A percentile compares a stretch with the other conserved stretches of the same genome.
Conservation (phyloP, 2,888 invertebrate genomes). For the Eurytoma californica region DNA sequence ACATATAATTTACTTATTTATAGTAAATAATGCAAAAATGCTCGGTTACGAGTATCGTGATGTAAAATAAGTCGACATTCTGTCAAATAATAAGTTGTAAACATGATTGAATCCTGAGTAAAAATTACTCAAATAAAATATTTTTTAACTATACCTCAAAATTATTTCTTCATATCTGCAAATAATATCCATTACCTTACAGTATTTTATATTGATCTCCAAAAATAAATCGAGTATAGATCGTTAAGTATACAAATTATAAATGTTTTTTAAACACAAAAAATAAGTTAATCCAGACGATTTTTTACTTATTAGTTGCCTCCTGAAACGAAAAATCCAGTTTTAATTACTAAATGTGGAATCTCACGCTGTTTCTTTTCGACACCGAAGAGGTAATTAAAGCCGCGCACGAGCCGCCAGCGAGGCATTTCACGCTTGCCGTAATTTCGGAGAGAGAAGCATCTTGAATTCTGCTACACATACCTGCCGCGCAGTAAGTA, state of each 20-base stretch:
- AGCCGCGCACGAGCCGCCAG: not conserved
- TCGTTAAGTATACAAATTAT: not conserved
- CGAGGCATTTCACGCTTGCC: constrained; percentile 30
- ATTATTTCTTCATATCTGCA: not conserved
- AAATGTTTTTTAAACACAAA: not conserved
- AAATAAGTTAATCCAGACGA: too few species aligned
- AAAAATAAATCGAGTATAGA: too few species aligned
- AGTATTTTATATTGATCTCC: not conserved
- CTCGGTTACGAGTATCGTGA: constrained; percentile 42
- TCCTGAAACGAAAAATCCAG: too few species aligned
- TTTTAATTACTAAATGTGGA: too few species aligned
- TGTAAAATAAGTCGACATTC: constrained; percentile 31
- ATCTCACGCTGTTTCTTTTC: too few species aligned
- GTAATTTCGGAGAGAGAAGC: constrained; percentile 45
- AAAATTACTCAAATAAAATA: constrained; percentile 38
- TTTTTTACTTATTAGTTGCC: too few species aligned
- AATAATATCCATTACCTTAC: not conserved
- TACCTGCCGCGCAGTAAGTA: constrained; percentile 64
- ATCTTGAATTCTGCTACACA: constrained; percentile 40
- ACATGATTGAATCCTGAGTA: constrained; percentile 23
- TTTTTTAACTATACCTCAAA: constrained; percentile 35
- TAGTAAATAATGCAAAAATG: constrained; percentile 35
- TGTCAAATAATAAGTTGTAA: constrained; percentile 47
- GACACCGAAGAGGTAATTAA: constrained; percentile 16
- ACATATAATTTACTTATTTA: constrained; percentile 17